These are phyloP conservation scores for Pelecanoides urinatrix DNA, from an alignment of 2,113 vertebrate genomes.

Conservation along the genomic window DNA sequence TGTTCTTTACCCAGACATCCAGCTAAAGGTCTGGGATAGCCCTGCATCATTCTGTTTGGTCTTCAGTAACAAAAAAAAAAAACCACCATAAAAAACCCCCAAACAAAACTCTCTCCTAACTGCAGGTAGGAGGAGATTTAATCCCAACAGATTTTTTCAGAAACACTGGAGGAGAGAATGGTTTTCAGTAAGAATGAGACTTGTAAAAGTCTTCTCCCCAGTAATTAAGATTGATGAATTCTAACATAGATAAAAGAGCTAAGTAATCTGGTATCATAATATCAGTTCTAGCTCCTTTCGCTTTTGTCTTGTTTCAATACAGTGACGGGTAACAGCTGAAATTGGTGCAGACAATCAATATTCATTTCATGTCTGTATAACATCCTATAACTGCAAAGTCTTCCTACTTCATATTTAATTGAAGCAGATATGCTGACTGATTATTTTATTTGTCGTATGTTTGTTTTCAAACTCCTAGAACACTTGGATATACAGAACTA, in stretches of 20 bases:
- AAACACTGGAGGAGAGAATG: background rate
- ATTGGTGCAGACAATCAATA: background rate
- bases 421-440: background rate
- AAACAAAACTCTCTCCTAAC: background rate
- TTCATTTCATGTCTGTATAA: background rate
- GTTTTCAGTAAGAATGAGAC: background rate
- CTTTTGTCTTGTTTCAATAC: background rate
- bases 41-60: background rate
- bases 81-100: no score
- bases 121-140: background rate
- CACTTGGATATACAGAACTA: background rate
- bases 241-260: background rate
- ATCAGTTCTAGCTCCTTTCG: background rate
- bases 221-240: background rate
- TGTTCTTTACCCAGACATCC: background rate
- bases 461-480: background rate
- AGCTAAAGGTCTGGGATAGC: background rate
- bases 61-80: background rate
- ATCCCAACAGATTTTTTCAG: background rate
- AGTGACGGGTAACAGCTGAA: background rate
- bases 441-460: background rate
- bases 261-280: background rate
- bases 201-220: background rate
- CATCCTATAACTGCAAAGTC: background rate
- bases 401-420: background rate